phyloP scores from a whole-genome alignment of 2,797 vertebrate genomes.

The Gallirallus australis region DNA sequence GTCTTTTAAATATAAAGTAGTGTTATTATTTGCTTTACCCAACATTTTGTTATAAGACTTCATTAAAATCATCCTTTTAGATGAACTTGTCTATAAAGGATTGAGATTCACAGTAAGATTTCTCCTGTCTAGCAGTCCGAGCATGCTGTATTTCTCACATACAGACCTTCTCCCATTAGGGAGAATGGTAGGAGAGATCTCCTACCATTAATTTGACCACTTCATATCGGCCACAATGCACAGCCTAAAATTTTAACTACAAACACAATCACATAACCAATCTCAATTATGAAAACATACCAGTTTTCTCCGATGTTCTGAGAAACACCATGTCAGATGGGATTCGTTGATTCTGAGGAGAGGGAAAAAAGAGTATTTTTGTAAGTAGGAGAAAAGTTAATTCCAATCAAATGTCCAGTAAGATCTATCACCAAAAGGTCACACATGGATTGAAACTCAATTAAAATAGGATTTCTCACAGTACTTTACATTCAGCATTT shows the following conservation, averaged over 20 bases:
- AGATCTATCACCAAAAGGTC: constrained; percentile 65
- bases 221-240: neutral
- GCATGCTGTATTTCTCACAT: neutral
- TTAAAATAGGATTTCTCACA: constrained; percentile 72
- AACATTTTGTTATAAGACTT: neutral
- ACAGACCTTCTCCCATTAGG: neutral
- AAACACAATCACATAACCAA: neutral
- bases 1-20: neutral
- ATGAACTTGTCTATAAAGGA: neutral
- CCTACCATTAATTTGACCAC: neutral
- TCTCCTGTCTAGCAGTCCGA: neutral
- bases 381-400: constrained; percentile 11
- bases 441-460: constrained; percentile 68
- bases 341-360: constrained; percentile 93
- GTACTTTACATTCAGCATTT: constrained; percentile 66
- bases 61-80: neutral
- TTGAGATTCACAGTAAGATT: neutral
- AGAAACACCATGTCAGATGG: constrained; percentile 98
- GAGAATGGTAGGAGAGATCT: neutral
- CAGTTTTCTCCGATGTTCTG: constrained; percentile 95
- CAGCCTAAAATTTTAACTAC: neutral
- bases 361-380: neutral
- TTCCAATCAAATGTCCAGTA: constrained; percentile 59
- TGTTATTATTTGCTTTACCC: neutral
- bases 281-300: constrained; percentile 76